Evolutionary conservation across 2,113 vertebrate genomes (phyloP), one percentile per base, ranked within the genome.

Genomic region (Crypturellus undulatus): DNA sequence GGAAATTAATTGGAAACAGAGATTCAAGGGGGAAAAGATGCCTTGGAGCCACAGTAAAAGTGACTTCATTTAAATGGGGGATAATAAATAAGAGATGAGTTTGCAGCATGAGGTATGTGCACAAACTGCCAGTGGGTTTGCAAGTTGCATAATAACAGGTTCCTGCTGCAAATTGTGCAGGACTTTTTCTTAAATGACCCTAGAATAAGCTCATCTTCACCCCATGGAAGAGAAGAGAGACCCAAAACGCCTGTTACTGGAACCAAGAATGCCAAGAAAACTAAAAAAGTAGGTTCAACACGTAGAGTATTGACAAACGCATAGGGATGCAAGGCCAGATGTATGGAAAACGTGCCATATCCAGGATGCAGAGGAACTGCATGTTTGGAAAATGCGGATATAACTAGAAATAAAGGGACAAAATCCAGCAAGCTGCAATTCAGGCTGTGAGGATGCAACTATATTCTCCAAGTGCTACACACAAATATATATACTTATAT

Each of bases 61-160:
- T 32, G 91, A 56, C 87, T 93, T 92, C 3, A 76, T 94, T 92
- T 77, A 73, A 91, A 85, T 6, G 56, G 82, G 80, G 89, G 95
- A 85, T 79, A 94, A 91, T 94, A 95, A 96, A 94, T 92, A 96
- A 92, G 91, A 84, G 0, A 64, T 42, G 91, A 95, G 84, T 64
- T 73, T 91, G 84, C 87, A 51, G 93, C 75, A 22, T n/a, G 95
- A 91, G 84, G 78, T 28, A 38, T 63, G 38, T 47, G 65, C 34
- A 14, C 22, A 76, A 93, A 8, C 38, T n/a, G 75, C 73, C 70
- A 22, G 80, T 8, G 20, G 58, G 52, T 43, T 94, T 87, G 54
- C 47, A 30, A 72, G 84, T 87, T 91, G 87, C 45, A 30, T 79
- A 77, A 91, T 76, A 65, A 91, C 62, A 76, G 81, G 84, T 80